Evolutionary conservation across 2,888 invertebrate species (phyloP).

Genomic region (Oscheius sp.): DNA sequence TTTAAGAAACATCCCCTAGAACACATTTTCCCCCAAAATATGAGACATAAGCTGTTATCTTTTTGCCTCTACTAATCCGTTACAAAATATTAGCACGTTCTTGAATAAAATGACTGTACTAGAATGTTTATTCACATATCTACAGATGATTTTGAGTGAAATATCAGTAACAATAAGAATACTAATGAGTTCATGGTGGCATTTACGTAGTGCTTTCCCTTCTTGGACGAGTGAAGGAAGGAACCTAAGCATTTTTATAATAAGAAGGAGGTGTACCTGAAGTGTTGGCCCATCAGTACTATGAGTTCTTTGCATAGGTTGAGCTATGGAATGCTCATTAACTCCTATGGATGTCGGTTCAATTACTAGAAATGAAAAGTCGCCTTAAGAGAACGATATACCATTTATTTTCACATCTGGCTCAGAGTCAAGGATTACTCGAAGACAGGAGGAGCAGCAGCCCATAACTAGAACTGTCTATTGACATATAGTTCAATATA

Average conservation of each 20-base stretch:
- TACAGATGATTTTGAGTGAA: too few relatives aligned
- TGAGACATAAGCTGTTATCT: too few relatives aligned
- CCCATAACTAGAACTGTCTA: slow-evolving; percentile 40
- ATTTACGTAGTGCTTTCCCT: slow-evolving; percentile 6
- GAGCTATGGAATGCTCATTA: slow-evolving; percentile 35
- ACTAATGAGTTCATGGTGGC: too few relatives aligned
- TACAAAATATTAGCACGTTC: too few relatives aligned
- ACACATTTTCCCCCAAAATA: too few relatives aligned
- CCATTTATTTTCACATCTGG: slow-evolving; percentile 61
- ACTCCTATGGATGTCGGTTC: slow-evolving; percentile 55
- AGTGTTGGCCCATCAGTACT: slow-evolving; percentile 32
- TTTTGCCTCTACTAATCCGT: too few relatives aligned
- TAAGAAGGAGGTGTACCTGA: slow-evolving; percentile 20
- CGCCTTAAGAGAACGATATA: slow-evolving; percentile 12
- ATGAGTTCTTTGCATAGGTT: slow-evolving; percentile 22
- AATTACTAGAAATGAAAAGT: slow-evolving; percentile 44
- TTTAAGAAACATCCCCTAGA: too few relatives aligned
- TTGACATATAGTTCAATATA: too few relatives aligned
- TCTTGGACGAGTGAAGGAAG: slow-evolving; percentile 30
- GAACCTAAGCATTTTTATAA: slow-evolving; percentile 26
- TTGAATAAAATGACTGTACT: too few relatives aligned
- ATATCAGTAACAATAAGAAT: too few relatives aligned
- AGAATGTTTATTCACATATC: too few relatives aligned
- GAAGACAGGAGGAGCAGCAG: slow-evolving; percentile 51
- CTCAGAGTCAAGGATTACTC: slow-evolving; percentile 54